These are phyloP conservation scores for Parambassis ranga DNA, from an alignment of 2,797 vertebrate genomes.

Conservation along the genomic window DNA sequence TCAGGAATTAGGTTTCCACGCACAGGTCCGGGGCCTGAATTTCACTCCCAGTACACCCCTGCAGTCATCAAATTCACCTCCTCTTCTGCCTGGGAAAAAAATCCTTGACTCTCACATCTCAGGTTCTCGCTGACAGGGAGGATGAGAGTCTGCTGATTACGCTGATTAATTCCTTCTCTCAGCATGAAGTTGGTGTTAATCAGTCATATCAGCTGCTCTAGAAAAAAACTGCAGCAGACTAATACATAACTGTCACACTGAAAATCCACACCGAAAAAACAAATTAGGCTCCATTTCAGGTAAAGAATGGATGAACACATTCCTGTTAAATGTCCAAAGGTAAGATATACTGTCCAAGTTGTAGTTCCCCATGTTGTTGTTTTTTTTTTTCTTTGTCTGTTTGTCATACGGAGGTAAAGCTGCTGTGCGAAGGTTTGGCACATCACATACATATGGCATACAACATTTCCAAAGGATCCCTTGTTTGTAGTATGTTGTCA, in stretches of 20 bases:
- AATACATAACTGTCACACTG: neutral
- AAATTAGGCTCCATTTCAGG: neutral
- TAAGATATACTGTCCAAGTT: neutral
- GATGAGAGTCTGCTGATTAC: slow-evolving; percentile 15
- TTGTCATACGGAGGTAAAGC: slow-evolving; percentile 29
- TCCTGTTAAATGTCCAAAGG: neutral
- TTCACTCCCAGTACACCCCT: too few relatives aligned
- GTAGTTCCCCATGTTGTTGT: neutral
- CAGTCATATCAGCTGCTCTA: neutral
- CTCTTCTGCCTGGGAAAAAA: slow-evolving; percentile 7
- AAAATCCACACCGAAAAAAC: neutral
- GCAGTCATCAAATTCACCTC: neutral
- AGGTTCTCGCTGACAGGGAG: neutral
- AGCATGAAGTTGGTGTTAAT: slow-evolving; percentile 11
- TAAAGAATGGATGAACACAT: neutral
- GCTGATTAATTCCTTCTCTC: slow-evolving; percentile 15
- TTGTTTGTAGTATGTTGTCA: slow-evolving; percentile 7
- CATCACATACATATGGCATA: slow-evolving; percentile 25
- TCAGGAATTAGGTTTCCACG: neutral
- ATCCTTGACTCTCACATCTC: neutral
- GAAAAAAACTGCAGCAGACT: neutral
- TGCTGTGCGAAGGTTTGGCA: slow-evolving; percentile 28
- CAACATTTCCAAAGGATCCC: slow-evolving; percentile 9
- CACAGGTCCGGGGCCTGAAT: too few relatives aligned
- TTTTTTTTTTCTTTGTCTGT: neutral